Evolutionary conservation across 2,113 vertebrate species (phyloP).

Genomic region (Chloroceryle aenea): DNA sequence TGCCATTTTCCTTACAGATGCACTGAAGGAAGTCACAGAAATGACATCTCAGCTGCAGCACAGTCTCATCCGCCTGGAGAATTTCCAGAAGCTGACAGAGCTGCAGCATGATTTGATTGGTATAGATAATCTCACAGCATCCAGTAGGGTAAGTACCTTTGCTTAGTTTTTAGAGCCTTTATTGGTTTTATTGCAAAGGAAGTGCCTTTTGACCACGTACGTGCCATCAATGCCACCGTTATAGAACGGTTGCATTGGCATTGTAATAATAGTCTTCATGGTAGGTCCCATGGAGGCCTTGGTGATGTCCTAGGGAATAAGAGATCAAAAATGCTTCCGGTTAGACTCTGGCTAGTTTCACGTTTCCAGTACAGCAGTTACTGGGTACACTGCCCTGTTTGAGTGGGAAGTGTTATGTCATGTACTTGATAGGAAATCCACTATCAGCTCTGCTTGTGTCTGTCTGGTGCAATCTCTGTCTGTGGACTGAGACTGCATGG

Average conservation of each 20-base stretch:
- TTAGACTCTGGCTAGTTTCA: neutral
- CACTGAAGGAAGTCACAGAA: conserved; percentile 87
- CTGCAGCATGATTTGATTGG: conserved; percentile 92
- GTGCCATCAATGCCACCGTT: neutral
- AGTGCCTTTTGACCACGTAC: neutral
- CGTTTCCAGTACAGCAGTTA: neutral
- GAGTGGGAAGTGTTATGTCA: neutral
- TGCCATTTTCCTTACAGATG: conserved; percentile 73
- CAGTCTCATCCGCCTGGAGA: conserved; percentile 91
- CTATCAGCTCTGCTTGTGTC: neutral
- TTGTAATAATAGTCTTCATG: neutral
- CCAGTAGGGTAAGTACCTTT: conserved; percentile 83
- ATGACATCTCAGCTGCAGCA: conserved; percentile 86
- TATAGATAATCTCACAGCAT: conserved; percentile 84
- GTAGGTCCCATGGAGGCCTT: neutral
- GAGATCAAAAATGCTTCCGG: neutral
- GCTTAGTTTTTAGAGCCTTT: neutral
- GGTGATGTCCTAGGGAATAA: neutral
- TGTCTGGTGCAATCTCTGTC: neutral
- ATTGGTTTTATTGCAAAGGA: neutral
- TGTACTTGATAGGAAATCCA: fast-evolving
- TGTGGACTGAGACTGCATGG: neutral
- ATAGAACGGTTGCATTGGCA: neutral
- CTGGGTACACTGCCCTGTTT: neutral
- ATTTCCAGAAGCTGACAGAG: conserved; percentile 95